phyloP scores from a whole-genome alignment of 2,888 invertebrate species.

The Ectemnius lituratus region DNA sequence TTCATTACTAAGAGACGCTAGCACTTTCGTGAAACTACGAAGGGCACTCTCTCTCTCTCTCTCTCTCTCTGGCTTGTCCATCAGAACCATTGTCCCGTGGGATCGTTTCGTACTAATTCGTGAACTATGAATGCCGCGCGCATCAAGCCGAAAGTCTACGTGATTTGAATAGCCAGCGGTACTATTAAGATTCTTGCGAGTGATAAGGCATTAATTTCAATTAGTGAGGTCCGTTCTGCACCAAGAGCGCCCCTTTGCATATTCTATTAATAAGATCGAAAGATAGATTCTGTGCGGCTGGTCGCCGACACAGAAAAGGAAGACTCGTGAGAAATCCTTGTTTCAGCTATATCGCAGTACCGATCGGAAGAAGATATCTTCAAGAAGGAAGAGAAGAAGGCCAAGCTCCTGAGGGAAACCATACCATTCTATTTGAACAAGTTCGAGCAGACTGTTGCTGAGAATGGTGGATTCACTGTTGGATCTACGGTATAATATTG shows the following conservation, averaged over 20 bases:
- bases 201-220: background rate
- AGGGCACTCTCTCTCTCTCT: background rate
- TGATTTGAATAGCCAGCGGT: too few species aligned
- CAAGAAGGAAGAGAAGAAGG: slow-evolving; percentile 80
- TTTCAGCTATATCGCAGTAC: slow-evolving; percentile 76
- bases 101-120: background rate
- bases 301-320: too few species aligned
- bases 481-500: slow-evolving; percentile 78
- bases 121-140: background rate
- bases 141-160: too few species aligned
- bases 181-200: too few species aligned
- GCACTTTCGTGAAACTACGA: background rate
- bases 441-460: slow-evolving; percentile 80
- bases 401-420: slow-evolving; percentile 79
- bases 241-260: too few species aligned
- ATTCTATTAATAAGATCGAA: too few species aligned
- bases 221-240: background rate
- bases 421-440: slow-evolving; percentile 80
- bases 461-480: slow-evolving; percentile 80
- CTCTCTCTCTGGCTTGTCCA: background rate
- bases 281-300: too few species aligned
- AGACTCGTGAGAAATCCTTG: too few species aligned
- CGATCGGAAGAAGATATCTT: slow-evolving; percentile 79
- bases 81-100: background rate
- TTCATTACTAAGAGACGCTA: background rate